These are phyloP conservation scores for Saturnia pavonia DNA, from an alignment of 2,888 invertebrate species.

Conservation along the genomic window DNA sequence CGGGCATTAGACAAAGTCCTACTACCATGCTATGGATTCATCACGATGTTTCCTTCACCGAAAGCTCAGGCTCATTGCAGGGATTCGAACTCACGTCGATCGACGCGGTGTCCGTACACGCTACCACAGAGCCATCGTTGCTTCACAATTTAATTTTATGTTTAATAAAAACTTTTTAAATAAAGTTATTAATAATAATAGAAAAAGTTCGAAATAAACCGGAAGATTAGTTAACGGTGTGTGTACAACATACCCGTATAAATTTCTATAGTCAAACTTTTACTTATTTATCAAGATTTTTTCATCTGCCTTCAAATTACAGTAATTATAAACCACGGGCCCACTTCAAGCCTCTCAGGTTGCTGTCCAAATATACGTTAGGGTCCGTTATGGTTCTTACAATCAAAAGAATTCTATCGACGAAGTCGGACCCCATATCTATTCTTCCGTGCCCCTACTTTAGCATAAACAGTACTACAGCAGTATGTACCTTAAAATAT, in stretches of 20 bases:
- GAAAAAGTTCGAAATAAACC: neutral
- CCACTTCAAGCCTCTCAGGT: slow-evolving; percentile 77
- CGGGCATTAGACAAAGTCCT: no score
- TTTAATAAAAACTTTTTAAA: neutral
- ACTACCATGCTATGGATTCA: no score
- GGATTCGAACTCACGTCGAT: no score
- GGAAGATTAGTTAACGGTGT: neutral
- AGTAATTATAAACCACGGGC: slow-evolving; percentile 77
- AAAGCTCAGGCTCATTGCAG: no score
- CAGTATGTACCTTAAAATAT: slow-evolving; percentile 33
- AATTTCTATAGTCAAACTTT: slow-evolving; percentile 16
- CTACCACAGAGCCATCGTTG: no score
- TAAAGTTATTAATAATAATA: neutral
- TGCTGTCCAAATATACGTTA: slow-evolving; percentile 81
- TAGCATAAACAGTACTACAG: slow-evolving; percentile 24
- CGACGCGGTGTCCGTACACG: no score
- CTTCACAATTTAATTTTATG: no score
- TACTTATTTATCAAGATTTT: slow-evolving; percentile 33
- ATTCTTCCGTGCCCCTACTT: slow-evolving; percentile 73
- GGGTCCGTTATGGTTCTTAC: slow-evolving; percentile 75
- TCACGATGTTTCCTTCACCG: no score
- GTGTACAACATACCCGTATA: slow-evolving; percentile 7
- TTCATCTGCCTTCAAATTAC: slow-evolving; percentile 77
- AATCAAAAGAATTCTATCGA: slow-evolving; percentile 74
- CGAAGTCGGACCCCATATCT: slow-evolving; percentile 76